These are phyloP conservation scores for Saxicola maurus DNA, from an alignment of 2,797 vertebrate species.

Conservation along the genomic window DNA sequence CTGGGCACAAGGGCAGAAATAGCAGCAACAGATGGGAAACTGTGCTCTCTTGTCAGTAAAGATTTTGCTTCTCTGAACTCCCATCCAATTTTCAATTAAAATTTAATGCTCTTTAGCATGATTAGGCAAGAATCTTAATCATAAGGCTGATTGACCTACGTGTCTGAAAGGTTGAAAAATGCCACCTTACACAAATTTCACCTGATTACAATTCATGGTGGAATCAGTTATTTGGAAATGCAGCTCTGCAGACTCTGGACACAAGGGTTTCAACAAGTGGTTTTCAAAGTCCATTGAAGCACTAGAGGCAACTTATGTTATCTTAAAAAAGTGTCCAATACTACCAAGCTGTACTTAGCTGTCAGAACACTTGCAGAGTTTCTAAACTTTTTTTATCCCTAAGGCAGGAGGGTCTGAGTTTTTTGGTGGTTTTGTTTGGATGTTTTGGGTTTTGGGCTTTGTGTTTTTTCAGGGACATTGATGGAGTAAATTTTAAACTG, in stretches of 20 bases:
- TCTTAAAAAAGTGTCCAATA: background rate
- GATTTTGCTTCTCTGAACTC: conserved; percentile 21
- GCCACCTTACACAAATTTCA: background rate
- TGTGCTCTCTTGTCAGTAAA: background rate
- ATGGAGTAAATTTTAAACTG: background rate
- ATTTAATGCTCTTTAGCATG: conserved; percentile 30
- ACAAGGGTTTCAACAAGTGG: background rate
- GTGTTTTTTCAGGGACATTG: background rate
- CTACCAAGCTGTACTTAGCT: background rate
- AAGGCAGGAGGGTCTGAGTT: rapidly evolving
- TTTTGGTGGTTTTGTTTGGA: background rate
- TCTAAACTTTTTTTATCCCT: background rate
- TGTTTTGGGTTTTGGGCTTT: background rate
- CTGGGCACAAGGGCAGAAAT: background rate
- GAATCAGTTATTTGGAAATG: background rate
- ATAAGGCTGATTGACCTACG: background rate
- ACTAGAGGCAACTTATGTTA: background rate
- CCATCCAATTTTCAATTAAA: conserved; percentile 38
- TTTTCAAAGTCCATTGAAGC: background rate
- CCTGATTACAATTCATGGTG: background rate
- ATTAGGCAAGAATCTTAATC: conserved; percentile 34
- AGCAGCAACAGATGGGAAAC: background rate
- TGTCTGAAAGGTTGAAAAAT: background rate
- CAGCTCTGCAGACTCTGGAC: background rate
- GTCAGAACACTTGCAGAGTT: background rate